Percentiles rank a stretch among this genome's conserved stretches.
Conservation (phyloP, 1,140 invertebrate species). For the Eumeta japonica region DNA sequence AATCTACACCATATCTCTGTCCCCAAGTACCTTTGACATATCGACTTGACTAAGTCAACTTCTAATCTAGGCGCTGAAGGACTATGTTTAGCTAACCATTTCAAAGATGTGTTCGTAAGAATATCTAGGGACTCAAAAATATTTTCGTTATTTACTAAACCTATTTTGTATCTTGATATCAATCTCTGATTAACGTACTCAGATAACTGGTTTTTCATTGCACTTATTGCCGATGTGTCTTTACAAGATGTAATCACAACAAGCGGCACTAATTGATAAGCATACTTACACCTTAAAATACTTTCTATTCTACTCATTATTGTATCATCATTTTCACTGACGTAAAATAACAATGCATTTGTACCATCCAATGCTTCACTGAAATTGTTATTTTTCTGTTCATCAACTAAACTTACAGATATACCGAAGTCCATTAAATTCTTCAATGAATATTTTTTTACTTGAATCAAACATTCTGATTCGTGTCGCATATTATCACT, state of each 20-base stretch:
- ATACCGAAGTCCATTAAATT: constrained; percentile 48
- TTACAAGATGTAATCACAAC: constrained; percentile 28
- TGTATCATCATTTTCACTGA: constrained; percentile 26
- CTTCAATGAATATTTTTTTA: constrained; percentile 49
- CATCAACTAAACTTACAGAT: constrained; percentile 34
- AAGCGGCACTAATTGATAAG: constrained; percentile 40
- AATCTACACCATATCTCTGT: constrained; percentile 67
- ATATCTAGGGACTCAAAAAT: constrained; percentile 29
- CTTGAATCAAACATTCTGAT: constrained; percentile 35
- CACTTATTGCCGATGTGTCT: too few species aligned
- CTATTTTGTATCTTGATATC: constrained; percentile 44
- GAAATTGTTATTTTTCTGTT: constrained; percentile 21
- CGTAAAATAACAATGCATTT: constrained; percentile 47
- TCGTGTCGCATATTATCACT: constrained; percentile 27
- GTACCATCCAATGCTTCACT: constrained; percentile 42
- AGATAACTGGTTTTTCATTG: constrained; percentile 6
- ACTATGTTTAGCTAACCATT: constrained; percentile 61
- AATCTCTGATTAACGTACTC: constrained; percentile 22
- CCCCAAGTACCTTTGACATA: constrained; percentile 60
- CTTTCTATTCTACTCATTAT: constrained; percentile 41
- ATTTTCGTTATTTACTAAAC: constrained; percentile 26
- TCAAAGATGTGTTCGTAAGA: constrained; percentile 52
- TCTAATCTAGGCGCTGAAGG: constrained; percentile 57
- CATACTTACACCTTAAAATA: constrained; percentile 43
- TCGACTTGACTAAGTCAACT: constrained; percentile 60